A percentile compares a stretch with the other conserved stretches of the same genome.
phyloP scores from a whole-genome alignment of 1,140 invertebrate genomes.

The Drosophila persimilis region DNA sequence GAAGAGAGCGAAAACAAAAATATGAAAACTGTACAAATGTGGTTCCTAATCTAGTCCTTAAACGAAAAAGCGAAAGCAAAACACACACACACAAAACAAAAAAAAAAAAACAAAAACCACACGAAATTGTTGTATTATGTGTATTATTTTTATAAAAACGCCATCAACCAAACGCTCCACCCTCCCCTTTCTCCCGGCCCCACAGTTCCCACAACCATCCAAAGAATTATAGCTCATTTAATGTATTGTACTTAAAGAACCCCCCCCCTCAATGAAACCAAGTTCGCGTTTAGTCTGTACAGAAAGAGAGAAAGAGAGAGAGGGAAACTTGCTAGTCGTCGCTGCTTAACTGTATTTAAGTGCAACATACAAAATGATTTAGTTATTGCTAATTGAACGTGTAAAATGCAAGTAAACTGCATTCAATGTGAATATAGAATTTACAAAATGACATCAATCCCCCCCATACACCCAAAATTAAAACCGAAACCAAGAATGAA shows the following conservation, averaged over 20 bases:
- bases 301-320: conserved; percentile 10
- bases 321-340: conserved; percentile 63
- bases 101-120: not conserved
- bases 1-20: conserved; percentile 49
- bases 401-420: conserved; percentile 37
- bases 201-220: conserved; percentile 27
- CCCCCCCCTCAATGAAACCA: conserved; percentile 2
- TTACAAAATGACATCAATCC: not conserved
- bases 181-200: conserved; percentile 23
- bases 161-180: conserved; percentile 22
- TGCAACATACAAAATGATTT: conserved; percentile 47
- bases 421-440: not conserved
- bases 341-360: conserved; percentile 68
- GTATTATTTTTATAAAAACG: conserved; percentile 51
- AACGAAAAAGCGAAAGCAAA: conserved; percentile 21
- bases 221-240: conserved; percentile 73
- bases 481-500: conserved; percentile 25
- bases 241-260: conserved; percentile 66
- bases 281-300: conserved; percentile 34
- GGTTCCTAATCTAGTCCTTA: conserved; percentile 83
- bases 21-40: conserved; percentile 80
- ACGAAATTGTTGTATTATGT: conserved; percentile 56
- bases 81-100: conserved; percentile 9
- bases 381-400: conserved; percentile 59
- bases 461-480: conserved; percentile 34